These are phyloP conservation scores for Ficedula albicollis DNA, from an alignment of 2,797 vertebrate genomes.

Conservation along the genomic window DNA sequence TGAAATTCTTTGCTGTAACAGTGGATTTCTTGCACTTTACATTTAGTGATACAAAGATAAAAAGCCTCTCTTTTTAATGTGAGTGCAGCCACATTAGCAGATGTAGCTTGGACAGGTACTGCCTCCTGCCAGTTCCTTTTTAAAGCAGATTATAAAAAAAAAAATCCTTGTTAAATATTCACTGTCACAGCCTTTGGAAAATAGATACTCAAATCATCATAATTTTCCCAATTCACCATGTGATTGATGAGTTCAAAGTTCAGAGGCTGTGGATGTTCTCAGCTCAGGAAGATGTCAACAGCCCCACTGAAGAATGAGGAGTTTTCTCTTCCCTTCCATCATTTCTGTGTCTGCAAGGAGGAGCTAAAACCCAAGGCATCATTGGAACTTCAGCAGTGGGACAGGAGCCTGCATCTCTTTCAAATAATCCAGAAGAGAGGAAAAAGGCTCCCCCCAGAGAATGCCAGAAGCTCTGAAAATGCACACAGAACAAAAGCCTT, in stretches of 20 bases:
- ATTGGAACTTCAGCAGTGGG: neutral
- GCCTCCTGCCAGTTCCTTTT: neutral
- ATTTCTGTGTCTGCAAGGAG: neutral
- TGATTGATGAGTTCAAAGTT: neutral
- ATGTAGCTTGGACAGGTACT: neutral
- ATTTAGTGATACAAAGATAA: neutral
- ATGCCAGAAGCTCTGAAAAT: neutral
- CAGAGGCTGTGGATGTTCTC: neutral
- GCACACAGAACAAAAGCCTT: neutral
- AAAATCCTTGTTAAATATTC: neutral
- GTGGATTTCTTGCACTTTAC: neutral
- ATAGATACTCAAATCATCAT: neutral
- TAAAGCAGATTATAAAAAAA: neutral
- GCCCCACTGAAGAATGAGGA: neutral
- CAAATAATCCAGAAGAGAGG: neutral
- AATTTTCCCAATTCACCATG: neutral
- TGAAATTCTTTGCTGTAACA: neutral
- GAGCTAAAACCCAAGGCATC: neutral
- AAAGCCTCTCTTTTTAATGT: neutral
- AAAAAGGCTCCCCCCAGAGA: neutral
- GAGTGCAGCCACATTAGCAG: neutral
- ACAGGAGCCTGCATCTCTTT: neutral
- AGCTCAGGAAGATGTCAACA: neutral
- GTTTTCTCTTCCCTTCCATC: neutral
- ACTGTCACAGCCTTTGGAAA: neutral